Percentiles rank a stretch among this genome's conserved stretches.
phyloP scores from a whole-genome alignment of 2,797 vertebrate genomes.

The Sebastolobus alascanus region DNA sequence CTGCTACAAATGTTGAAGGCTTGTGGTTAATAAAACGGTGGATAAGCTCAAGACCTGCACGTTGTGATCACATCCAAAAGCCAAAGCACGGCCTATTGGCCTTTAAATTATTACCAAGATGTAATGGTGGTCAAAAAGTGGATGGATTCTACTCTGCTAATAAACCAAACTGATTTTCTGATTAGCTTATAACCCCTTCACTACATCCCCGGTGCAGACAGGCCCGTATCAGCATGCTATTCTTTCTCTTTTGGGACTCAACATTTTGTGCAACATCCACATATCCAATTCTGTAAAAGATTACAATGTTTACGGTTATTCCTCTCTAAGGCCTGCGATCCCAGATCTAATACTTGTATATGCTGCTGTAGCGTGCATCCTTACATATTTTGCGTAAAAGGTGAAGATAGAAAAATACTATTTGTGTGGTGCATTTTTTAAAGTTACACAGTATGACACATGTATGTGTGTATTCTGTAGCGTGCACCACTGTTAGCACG shows the following conservation, averaged over 20 bases:
- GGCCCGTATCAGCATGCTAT: background rate
- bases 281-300: constrained; percentile 8
- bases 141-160: constrained; percentile 3
- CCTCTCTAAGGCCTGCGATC: constrained; percentile 24
- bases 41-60: constrained; percentile 5
- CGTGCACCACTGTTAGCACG: background rate
- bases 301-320: background rate
- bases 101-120: background rate
- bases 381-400: background rate
- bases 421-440: constrained; percentile 1
- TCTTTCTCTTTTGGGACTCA: background rate
- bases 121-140: background rate
- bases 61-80: background rate
- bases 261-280: background rate
- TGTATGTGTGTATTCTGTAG: background rate
- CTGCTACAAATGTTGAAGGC: background rate
- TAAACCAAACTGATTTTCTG: background rate
- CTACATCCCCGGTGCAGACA: background rate
- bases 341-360: background rate
- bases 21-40: background rate
- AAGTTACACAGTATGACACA: background rate
- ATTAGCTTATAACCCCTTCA: background rate
- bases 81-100: background rate
- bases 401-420: background rate
- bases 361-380: constrained; percentile 1